Evolutionary conservation across 2,797 vertebrate genomes (phyloP).

Genomic region (Tapirus indicus): DNA sequence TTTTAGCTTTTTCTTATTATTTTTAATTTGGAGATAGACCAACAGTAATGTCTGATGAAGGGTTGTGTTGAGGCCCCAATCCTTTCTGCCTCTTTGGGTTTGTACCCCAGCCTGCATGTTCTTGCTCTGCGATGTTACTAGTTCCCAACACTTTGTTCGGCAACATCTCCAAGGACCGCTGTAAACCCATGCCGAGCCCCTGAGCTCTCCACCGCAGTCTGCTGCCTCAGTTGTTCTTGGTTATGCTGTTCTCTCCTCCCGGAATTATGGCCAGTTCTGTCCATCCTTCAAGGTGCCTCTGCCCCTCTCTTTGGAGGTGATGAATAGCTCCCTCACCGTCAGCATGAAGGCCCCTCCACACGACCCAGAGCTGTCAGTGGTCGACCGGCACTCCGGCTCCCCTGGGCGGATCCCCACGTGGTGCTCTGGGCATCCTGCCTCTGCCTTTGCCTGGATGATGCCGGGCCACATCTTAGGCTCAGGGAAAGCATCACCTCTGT

Average conservation of each 20-base stretch:
- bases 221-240: background rate
- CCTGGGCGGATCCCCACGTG: background rate
- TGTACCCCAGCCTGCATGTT: accelerated
- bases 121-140: accelerated
- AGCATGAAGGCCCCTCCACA: background rate
- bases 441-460: no score
- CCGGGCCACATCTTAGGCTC: background rate
- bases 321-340: background rate
- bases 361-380: background rate
- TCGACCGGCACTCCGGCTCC: background rate
- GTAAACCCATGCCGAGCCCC: accelerated
- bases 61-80: background rate
- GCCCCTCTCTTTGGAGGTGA: no score
- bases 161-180: background rate
- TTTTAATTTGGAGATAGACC: background rate
- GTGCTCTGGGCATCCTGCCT: background rate
- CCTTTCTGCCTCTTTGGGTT: background rate
- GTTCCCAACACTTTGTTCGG: accelerated
- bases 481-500: background rate
- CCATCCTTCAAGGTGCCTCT: accelerated
- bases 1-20: background rate
- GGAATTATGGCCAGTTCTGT: no score
- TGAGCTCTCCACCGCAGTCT: accelerated
- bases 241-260: background rate
- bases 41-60: background rate